Conservation (phyloP, 1,140 invertebrate species). For the Drosophila sp. region DNA sequence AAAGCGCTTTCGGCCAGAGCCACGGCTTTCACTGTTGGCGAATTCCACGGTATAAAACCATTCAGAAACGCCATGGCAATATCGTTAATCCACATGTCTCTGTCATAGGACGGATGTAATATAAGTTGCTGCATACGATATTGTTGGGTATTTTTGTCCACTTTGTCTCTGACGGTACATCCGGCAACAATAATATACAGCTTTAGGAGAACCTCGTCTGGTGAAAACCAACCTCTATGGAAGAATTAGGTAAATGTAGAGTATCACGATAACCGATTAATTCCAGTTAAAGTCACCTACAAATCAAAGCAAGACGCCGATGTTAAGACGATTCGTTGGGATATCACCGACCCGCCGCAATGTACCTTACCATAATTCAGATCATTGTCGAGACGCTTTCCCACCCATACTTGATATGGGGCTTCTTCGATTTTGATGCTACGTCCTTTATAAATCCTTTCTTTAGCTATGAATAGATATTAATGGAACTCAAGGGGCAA, state of each 20-base stretch:
- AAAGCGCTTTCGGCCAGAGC: conserved; percentile 13
- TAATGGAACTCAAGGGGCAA: too few relatives aligned
- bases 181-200: conserved; percentile 68
- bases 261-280: too few relatives aligned
- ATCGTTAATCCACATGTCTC: conserved; percentile 44
- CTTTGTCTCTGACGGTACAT: conserved; percentile 20
- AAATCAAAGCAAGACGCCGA: conserved; percentile 85
- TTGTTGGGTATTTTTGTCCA: conserved; percentile 29
- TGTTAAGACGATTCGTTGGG: conserved; percentile 85
- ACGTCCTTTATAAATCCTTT: conserved; percentile 57
- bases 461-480: too few relatives aligned
- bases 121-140: conserved; percentile 60
- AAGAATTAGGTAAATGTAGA: too few relatives aligned
- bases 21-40: conserved; percentile 33
- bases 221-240: too few relatives aligned
- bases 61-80: conserved; percentile 64
- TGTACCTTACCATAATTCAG: conserved; percentile 77
- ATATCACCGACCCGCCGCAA: conserved; percentile 86
- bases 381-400: conserved; percentile 41
- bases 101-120: conserved; percentile 35
- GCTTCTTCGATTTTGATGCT: conserved; percentile 17
- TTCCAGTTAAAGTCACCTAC: conserved; percentile 30
- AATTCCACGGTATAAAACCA: conserved; percentile 56
- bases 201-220: too few relatives aligned
- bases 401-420: conserved; percentile 65